phyloP scores from a whole-genome alignment of 1,140 invertebrate species.

The Sweltsa coloradensis region DNA sequence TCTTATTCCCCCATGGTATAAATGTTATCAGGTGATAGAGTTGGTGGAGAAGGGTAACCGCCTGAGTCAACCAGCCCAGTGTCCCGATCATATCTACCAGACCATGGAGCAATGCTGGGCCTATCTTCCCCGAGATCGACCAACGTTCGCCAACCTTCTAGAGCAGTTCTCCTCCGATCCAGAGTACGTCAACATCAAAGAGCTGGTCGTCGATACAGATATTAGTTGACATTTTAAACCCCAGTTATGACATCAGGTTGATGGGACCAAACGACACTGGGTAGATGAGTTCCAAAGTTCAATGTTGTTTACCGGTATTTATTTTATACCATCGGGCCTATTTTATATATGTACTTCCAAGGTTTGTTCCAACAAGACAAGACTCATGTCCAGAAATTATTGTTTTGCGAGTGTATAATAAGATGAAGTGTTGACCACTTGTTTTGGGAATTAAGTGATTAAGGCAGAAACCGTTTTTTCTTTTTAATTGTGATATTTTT shows the following conservation, averaged over 20 bases:
- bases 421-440: too few relatives aligned
- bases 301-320: background rate
- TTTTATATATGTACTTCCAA: background rate
- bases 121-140: slow-evolving; percentile 59
- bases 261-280: background rate
- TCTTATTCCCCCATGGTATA: background rate
- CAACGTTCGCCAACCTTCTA: slow-evolving; percentile 68
- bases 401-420: background rate
- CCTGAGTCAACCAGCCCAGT: slow-evolving; percentile 62
- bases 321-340: background rate
- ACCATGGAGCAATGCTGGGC: slow-evolving; percentile 88
- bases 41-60: slow-evolving; percentile 63
- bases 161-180: slow-evolving; percentile 60
- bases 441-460: too few relatives aligned
- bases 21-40: slow-evolving; percentile 57
- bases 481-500: too few relatives aligned
- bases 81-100: slow-evolving; percentile 72
- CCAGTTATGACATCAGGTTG: background rate
- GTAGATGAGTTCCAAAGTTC: background rate
- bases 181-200: slow-evolving; percentile 53
- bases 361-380: background rate
- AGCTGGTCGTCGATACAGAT: slow-evolving; percentile 36
- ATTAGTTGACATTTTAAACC: slow-evolving; percentile 24
- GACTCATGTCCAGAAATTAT: background rate
- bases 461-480: too few relatives aligned